Evolutionary conservation across 2,888 invertebrate genomes (phyloP).

Genomic region (Salpingus planirostris): DNA sequence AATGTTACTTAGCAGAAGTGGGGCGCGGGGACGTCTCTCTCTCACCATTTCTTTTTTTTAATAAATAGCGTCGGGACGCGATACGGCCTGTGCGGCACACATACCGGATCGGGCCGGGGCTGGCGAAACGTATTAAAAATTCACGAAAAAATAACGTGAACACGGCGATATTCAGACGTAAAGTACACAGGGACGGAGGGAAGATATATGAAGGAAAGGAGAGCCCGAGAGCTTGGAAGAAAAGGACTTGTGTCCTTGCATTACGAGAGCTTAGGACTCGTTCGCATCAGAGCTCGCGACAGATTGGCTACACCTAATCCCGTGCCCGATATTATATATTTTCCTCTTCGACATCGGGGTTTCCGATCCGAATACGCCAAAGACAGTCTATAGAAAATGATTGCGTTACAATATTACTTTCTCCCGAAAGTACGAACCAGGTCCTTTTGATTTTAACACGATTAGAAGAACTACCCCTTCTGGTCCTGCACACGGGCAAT

Average conservation of each 20-base stretch:
- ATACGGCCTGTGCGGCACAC: no score
- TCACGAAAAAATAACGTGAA: slow-evolving; percentile 7
- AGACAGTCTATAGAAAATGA: slow-evolving; percentile 12
- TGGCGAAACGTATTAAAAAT: slow-evolving; percentile 16
- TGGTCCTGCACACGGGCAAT: no score
- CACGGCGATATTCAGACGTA: not conserved
- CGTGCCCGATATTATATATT: slow-evolving; percentile 38
- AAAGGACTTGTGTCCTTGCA: slow-evolving; percentile 28
- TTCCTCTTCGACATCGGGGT: slow-evolving; percentile 17
- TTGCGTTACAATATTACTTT: slow-evolving; percentile 9
- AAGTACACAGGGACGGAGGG: slow-evolving; percentile 4
- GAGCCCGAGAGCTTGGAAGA: slow-evolving; percentile 10
- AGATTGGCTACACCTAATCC: slow-evolving; percentile 42
- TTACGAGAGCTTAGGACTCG: slow-evolving; percentile 32
- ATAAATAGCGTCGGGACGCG: no score
- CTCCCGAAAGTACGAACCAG: no score
- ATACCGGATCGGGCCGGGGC: no score
- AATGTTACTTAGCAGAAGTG: no score
- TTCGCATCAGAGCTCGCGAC: slow-evolving; percentile 35
- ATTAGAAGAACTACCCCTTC: no score
- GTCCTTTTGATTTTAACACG: not conserved
- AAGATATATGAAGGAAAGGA: slow-evolving; percentile 8
- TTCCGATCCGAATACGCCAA: slow-evolving; percentile 8
- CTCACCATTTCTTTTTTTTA: no score
- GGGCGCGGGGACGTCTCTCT: no score